These are phyloP conservation scores for Ferdinandea cuprea DNA, from an alignment of 2,888 invertebrate species.

Conservation along the genomic window DNA sequence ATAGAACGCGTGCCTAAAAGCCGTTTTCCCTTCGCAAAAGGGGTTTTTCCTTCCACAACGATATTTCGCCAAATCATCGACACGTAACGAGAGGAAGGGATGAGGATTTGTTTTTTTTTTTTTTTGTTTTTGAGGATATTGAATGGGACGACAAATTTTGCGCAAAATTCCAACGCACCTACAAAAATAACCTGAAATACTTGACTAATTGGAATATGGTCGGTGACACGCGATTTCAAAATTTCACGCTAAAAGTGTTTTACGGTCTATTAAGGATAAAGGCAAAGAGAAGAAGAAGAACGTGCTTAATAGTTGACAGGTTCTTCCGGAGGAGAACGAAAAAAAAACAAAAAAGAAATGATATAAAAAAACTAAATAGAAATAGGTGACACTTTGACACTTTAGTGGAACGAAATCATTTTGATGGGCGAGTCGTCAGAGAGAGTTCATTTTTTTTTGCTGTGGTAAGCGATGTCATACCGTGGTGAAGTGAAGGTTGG, in stretches of 20 bases:
- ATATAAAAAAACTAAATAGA: too few relatives aligned
- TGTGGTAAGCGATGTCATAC: too few relatives aligned
- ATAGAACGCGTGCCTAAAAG: slow-evolving; percentile 71
- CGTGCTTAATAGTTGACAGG: slow-evolving; percentile 68
- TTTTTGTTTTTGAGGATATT: background rate
- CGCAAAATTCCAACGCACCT: slow-evolving; percentile 48
- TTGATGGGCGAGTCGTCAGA: background rate
- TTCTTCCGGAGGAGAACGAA: slow-evolving; percentile 46
- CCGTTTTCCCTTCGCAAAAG: slow-evolving; percentile 50
- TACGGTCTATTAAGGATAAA: slow-evolving; percentile 55
- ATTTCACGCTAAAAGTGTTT: slow-evolving; percentile 66
- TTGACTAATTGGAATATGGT: slow-evolving; percentile 73
- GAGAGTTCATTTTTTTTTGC: background rate
- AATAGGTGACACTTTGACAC: slow-evolving; percentile 63
- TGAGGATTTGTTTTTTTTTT: background rate
- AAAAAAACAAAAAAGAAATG: too few relatives aligned
- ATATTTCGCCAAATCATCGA: slow-evolving; percentile 70
- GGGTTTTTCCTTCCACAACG: slow-evolving; percentile 45
- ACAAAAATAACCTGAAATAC: slow-evolving; percentile 55
- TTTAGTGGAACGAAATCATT: slow-evolving; percentile 16
- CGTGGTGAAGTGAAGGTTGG: too few relatives aligned
- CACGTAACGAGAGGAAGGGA: slow-evolving; percentile 59
- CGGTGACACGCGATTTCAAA: slow-evolving; percentile 70
- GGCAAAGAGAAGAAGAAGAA: slow-evolving; percentile 36
- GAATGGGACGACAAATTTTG: slow-evolving; percentile 23